Evolutionary conservation across 2,888 invertebrate genomes (phyloP).

Genomic region (Xanthorhoe designata): DNA sequence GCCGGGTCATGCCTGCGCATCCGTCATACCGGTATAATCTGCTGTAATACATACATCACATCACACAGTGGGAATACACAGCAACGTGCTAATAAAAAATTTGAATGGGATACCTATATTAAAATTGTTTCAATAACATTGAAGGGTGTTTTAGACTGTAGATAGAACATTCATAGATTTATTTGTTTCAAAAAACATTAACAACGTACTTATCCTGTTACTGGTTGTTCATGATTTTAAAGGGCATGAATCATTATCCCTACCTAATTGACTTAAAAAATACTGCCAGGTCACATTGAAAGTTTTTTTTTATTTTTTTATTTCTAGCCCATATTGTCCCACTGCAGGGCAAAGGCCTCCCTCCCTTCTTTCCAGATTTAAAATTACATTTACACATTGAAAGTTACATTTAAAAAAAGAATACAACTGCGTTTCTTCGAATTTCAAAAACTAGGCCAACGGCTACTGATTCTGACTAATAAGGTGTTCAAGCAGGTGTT

Average conservation of each 20-base stretch:
- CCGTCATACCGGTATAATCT: conserved; percentile 54
- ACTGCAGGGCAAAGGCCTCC: too few relatives aligned
- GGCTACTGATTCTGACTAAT: conserved; percentile 19
- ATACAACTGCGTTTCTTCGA: conserved; percentile 5
- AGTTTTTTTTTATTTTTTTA: too few relatives aligned
- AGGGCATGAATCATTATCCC: background rate
- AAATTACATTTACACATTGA: too few relatives aligned
- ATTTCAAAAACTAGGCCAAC: conserved; percentile 17
- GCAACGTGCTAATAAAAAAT: background rate
- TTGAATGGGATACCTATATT: too few relatives aligned
- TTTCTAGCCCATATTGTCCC: too few relatives aligned
- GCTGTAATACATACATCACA: conserved; percentile 5
- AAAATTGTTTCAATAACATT: too few relatives aligned
- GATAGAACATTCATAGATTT: too few relatives aligned
- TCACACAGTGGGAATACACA: background rate
- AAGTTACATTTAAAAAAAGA: background rate
- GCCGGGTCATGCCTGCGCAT: conserved; percentile 63
- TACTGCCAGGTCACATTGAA: too few relatives aligned
- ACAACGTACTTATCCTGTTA: too few relatives aligned
- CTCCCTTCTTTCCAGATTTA: too few relatives aligned
- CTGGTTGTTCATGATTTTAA: background rate
- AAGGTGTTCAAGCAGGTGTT: conserved; percentile 12
- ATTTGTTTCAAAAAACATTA: too few relatives aligned
- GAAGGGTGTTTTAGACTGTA: too few relatives aligned
- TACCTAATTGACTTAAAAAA: background rate